Evolutionary conservation across 2,888 invertebrate genomes (phyloP).

Genomic region (Cotesia congregata): DNA sequence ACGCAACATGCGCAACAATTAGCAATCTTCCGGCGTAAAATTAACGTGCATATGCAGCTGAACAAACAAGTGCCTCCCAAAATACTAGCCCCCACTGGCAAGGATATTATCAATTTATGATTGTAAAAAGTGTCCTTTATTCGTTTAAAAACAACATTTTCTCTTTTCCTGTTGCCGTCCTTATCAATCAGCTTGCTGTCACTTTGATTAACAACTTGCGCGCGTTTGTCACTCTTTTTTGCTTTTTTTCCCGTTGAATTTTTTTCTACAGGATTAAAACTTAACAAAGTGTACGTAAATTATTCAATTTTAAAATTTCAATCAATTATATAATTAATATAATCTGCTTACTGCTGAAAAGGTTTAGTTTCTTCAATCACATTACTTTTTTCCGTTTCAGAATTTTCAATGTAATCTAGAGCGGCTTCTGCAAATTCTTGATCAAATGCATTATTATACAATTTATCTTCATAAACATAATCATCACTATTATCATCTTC

Average conservation of each 20-base stretch:
- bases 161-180: background rate
- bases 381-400: slow-evolving; percentile 13
- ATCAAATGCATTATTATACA: slow-evolving; percentile 10
- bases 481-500: background rate
- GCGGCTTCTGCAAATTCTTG: slow-evolving; percentile 5
- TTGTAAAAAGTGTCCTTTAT: background rate
- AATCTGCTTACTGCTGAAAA: slow-evolving; percentile 7
- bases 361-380: background rate
- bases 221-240: background rate
- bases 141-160: background rate
- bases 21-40: background rate
- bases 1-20: background rate
- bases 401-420: background rate
- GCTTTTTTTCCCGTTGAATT: background rate
- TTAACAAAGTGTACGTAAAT: background rate
- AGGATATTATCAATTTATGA: background rate
- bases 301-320: background rate
- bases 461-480: slow-evolving; percentile 3
- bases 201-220: background rate
- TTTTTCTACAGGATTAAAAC: background rate
- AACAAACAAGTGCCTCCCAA: background rate
- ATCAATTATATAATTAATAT: background rate
- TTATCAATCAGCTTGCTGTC: background rate
- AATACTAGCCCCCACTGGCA: background rate
- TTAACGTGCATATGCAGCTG: background rate